Evolutionary conservation across 2,113 vertebrate genomes (phyloP), one percentile per base, ranked within the genome.

Genomic region (Carassius gibelio): DNA sequence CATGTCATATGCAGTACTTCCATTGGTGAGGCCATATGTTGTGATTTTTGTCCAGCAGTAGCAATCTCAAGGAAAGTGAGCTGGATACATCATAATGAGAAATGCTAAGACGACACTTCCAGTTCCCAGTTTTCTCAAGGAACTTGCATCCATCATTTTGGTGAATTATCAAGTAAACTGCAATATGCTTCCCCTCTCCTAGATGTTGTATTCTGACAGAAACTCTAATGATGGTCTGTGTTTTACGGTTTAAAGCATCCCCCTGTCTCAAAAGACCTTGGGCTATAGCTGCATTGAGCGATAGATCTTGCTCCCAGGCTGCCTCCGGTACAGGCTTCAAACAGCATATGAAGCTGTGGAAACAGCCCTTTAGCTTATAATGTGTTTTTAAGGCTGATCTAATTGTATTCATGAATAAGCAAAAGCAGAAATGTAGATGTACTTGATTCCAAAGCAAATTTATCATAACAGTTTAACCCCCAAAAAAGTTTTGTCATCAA

Each of bases 151-250:
- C 45, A 82, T 82, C 79, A 81, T 66, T 61, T 79, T 80, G 59
- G 26, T 5, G 6, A 82, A 82, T 72, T 82, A 72, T 82, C 66
- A 82, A 82, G 64, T 71, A 57, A 69, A 38, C 26, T 23, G 57
- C 45, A 62, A 85, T 72, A 79, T 80, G 26, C 69, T 75, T 86
- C 84, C 84, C 68, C 38, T 86, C 26, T 81, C 26, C 69, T 26
- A 86, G 84, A 81, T 86, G 84, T 81, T 86, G 77, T 81, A 48
- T 55, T 75, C 68, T 81, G 84, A 81, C 78, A 86, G 78, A 81
- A 61, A 34, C 78, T 50, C 78, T 86, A 81, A 86, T 86, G 78
- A 81, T 81, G 79, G 75, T 75, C 78, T 86, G 77, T 80, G 66
- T 86, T 85, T 61, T 23, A 15, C 77, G 75, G 78, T 81, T 81